Percentiles rank a stretch among this genome's conserved stretches.
Conservation (phyloP, 2,888 invertebrate genomes). For the Fragum whitleyi region DNA sequence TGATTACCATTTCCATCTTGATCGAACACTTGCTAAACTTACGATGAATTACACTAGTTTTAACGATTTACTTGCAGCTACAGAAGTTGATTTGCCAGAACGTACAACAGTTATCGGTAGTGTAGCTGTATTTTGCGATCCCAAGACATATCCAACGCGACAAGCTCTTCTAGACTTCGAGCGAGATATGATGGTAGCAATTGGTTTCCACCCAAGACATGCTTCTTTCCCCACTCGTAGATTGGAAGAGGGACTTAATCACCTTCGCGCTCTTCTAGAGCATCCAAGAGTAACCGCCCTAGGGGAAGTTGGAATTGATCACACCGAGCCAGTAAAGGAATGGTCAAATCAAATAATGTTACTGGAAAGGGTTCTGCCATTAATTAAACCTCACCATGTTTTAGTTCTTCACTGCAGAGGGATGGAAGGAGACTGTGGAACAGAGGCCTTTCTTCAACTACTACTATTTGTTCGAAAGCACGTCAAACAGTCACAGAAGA, state of each 20-base stretch:
- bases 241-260: neutral
- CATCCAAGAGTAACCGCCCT: constrained; percentile 19
- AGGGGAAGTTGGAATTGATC: constrained; percentile 37
- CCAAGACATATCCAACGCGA: constrained; percentile 18
- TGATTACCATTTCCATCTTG: too few species aligned
- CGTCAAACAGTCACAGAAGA: too few species aligned
- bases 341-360: constrained; percentile 19
- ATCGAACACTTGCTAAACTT: too few species aligned
- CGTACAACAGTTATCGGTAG: too few species aligned
- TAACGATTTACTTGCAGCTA: too few species aligned
- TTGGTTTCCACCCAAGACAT: constrained; percentile 33
- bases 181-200: neutral
- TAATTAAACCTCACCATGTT: constrained; percentile 23
- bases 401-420: constrained; percentile 43
- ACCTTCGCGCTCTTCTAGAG: neutral
- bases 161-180: too few species aligned
- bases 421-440: constrained; percentile 45
- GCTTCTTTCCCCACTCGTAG: neutral
- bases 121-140: constrained; percentile 21
- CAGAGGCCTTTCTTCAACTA: constrained; percentile 38
- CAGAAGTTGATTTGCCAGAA: too few species aligned
- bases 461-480: constrained; percentile 31
- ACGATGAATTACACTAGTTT: too few species aligned
- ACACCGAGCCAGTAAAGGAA: constrained; percentile 34
- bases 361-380: constrained; percentile 24